A percentile compares a stretch with the other conserved stretches of the same genome.
phyloP scores from a whole-genome alignment of 2,797 vertebrate species.

The Lepilemur ruficaudatus region DNA sequence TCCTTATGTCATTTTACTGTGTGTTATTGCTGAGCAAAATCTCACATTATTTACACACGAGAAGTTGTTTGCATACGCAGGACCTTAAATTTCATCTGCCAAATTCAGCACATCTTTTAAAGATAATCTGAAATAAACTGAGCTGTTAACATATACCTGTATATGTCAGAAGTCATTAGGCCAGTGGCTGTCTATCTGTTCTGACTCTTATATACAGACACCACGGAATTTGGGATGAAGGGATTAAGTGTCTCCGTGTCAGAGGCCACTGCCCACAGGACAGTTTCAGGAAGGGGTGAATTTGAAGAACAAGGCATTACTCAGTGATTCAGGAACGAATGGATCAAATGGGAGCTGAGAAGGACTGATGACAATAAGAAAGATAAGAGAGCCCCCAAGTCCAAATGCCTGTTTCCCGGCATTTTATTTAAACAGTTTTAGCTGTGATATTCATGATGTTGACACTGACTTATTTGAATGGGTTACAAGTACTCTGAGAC shows the following conservation, averaged over 20 bases:
- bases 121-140: background rate
- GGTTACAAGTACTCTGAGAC: conserved; percentile 11
- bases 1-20: background rate
- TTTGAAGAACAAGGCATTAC: background rate
- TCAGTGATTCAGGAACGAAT: background rate
- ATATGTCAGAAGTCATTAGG: background rate
- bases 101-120: background rate
- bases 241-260: background rate
- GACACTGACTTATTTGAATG: conserved; percentile 8
- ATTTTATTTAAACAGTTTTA: background rate
- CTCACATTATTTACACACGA: background rate
- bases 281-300: background rate
- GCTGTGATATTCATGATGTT: background rate
- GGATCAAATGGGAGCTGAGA: background rate
- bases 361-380: background rate
- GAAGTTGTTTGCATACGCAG: background rate
- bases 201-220: background rate
- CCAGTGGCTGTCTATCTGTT: background rate
- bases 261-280: background rate
- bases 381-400: background rate
- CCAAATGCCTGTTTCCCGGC: background rate
- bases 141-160: background rate
- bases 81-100: background rate
- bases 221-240: background rate
- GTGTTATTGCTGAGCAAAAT: background rate